Percentiles rank a stretch among this genome's conserved stretches.
phyloP scores from a whole-genome alignment of 2,888 invertebrate genomes.

The Spialia ferax region DNA sequence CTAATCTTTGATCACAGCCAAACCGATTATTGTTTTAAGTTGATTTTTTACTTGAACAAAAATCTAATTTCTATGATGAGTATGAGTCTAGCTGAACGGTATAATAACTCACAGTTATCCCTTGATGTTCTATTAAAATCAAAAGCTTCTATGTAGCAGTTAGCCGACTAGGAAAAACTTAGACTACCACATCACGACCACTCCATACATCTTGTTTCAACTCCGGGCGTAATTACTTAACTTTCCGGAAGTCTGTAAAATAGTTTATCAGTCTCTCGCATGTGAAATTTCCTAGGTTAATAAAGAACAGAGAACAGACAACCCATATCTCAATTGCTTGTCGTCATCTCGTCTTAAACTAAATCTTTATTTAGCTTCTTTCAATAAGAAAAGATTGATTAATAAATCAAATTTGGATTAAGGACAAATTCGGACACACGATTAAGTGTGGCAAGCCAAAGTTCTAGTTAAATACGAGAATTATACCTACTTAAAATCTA shows the following conservation, averaged over 20 bases:
- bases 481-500: too few relatives aligned
- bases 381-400: too few relatives aligned
- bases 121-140: neutral
- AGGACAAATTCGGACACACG: too few relatives aligned
- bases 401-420: too few relatives aligned
- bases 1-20: neutral
- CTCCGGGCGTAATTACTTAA: neutral
- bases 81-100: too few relatives aligned
- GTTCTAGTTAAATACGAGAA: too few relatives aligned
- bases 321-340: too few relatives aligned
- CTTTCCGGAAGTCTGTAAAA: neutral
- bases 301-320: neutral
- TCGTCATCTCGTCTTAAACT: too few relatives aligned
- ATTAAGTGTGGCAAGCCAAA: too few relatives aligned
- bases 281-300: neutral
- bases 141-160: neutral
- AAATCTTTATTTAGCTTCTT: too few relatives aligned
- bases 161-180: neutral
- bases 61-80: too few relatives aligned
- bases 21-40: neutral
- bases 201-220: slow-evolving; percentile 2
- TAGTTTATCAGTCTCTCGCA: neutral
- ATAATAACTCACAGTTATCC: neutral
- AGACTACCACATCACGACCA: neutral
- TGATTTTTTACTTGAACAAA: too few relatives aligned